phyloP scores from a whole-genome alignment of 64 coral and sea anemone species.

The Pocillopora verrucosa region DNA sequence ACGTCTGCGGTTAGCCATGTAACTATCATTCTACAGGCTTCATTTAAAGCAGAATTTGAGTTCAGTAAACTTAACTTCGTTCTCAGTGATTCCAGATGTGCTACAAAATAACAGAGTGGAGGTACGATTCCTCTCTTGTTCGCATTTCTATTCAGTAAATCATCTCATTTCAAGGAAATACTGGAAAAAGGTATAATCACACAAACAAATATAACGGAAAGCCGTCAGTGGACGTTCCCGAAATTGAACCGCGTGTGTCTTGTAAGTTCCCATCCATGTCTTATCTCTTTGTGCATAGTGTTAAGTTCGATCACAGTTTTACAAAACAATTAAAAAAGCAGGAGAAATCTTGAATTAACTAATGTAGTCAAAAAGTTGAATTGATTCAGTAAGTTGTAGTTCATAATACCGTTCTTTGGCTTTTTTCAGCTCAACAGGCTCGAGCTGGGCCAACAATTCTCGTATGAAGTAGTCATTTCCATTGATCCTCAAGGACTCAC shows the following conservation, averaged over 20 bases:
- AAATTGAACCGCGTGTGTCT: no score
- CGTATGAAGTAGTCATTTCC: not conserved
- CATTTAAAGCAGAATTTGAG: not conserved
- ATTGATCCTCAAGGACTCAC: conserved; percentile 5
- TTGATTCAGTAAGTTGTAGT: no score
- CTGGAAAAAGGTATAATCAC: not conserved
- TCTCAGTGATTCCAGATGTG: not conserved
- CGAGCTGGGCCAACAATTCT: not conserved
- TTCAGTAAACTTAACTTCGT: not conserved
- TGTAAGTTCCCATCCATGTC: not conserved
- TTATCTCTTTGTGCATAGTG: not conserved
- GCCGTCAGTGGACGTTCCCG: no score
- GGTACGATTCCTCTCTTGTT: not conserved
- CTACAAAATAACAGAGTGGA: not conserved
- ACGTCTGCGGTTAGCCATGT: not conserved
- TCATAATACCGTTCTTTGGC: no score
- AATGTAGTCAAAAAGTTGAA: no score
- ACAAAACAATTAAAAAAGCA: no score
- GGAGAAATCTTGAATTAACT: no score
- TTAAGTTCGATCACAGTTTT: no score
- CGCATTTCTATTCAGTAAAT: not conserved
- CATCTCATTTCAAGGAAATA: not conserved
- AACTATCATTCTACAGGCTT: not conserved
- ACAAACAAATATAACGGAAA: no score
- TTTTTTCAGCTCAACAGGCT: not conserved